phyloP scores from a whole-genome alignment of 2,113 vertebrate genomes.

The sheep (Ovis aries) region DNA sequence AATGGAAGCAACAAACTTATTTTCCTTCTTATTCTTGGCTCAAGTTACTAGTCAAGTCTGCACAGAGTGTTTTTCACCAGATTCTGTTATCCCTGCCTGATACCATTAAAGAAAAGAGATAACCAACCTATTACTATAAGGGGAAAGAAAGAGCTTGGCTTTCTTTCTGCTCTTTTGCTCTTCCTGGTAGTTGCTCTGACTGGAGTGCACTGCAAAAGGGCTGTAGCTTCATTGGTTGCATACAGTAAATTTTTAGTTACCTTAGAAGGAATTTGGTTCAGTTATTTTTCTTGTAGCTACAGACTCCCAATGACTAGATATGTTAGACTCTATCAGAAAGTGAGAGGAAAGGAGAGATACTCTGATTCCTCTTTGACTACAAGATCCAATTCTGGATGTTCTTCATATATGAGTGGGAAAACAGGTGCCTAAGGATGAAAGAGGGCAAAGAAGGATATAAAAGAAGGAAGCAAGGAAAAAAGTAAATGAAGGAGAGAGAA shows the following conservation, averaged over 20 bases:
- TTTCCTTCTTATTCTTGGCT: not conserved
- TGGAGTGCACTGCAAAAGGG: not conserved
- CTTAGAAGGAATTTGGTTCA: not conserved
- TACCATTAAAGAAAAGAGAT: not conserved
- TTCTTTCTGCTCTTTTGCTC: not conserved
- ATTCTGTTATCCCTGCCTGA: not conserved
- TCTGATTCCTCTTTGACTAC: not conserved
- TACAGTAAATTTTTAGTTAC: not conserved
- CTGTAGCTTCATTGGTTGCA: not conserved
- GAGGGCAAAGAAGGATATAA: not conserved
- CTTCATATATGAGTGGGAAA: not conserved
- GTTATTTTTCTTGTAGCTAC: not conserved
- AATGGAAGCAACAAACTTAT: not conserved
- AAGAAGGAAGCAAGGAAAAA: not conserved
- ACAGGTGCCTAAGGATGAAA: not conserved
- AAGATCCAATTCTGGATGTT: not conserved
- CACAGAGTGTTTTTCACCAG: not conserved
- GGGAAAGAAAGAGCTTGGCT: not conserved
- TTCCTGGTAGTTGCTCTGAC: not conserved
- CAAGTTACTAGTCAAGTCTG: not conserved
- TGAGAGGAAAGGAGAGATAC: not conserved
- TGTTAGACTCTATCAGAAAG: not conserved
- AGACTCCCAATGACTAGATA: not conserved
- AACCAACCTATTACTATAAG: not conserved
- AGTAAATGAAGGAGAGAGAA: not conserved